A percentile compares a stretch with the other conserved stretches of the same genome.
Conservation (phyloP, 2,888 invertebrate genomes). For the Rhamnusium bicolor region DNA sequence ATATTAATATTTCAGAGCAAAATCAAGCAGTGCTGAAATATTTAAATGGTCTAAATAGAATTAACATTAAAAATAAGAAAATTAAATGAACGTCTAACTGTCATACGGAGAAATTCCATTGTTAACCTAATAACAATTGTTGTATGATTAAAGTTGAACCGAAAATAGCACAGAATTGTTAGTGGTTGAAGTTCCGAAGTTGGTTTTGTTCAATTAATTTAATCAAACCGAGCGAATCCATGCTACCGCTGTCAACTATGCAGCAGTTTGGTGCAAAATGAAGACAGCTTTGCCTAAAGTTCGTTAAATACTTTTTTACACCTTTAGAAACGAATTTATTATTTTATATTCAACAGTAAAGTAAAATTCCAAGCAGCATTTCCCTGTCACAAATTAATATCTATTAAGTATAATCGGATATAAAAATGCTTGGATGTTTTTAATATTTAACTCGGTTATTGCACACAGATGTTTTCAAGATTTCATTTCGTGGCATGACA, state of each 20-base stretch:
- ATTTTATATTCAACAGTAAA: not conserved
- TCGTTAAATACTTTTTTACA: not conserved
- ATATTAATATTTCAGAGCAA: not conserved
- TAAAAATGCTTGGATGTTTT: too few species aligned
- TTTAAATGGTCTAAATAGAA: not conserved
- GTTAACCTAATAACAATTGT: conserved; percentile 12
- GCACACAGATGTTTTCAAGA: too few species aligned
- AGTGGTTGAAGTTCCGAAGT: conserved; percentile 4
- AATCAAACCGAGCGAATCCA: conserved; percentile 8
- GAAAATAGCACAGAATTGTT: conserved; percentile 15
- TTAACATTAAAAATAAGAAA: conserved; percentile 3
- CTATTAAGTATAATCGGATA: too few species aligned
- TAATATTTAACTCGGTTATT: too few species aligned
- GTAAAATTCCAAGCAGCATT: too few species aligned
- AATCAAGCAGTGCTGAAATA: not conserved
- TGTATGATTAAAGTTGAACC: not conserved
- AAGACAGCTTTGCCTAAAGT: not conserved
- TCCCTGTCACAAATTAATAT: too few species aligned
- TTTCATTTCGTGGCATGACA: too few species aligned
- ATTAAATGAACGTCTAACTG: conserved; percentile 11
- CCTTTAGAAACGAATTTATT: not conserved
- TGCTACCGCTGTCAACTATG: not conserved
- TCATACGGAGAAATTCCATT: conserved; percentile 1
- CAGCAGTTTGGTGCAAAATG: not conserved
- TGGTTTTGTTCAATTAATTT: conserved; percentile 13